Base-by-base conservation (phyloP, 2,888 invertebrate genomes). In the Brenthis hecate region DNA sequence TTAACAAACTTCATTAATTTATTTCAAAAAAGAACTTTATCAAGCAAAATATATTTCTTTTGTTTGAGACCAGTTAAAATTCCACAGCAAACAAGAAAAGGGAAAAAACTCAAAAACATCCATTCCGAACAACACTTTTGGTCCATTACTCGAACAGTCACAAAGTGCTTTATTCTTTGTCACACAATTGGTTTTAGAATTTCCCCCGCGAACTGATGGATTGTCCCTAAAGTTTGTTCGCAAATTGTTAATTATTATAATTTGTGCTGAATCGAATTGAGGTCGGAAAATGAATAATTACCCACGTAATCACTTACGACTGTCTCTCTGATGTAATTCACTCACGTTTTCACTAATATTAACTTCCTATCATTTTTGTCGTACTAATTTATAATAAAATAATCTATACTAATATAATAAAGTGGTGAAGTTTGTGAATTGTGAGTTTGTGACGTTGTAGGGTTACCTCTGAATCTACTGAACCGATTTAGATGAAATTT, bases 231-330 rank as follows among this genome's bases (percentile, higher is more conserved):
- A 88, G 83, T 87, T 87, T 82, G 83, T 81, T 82, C 79, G 80
- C 77, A 84, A 87, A 86, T 87, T 88, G 87, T 86, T 88, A 87
- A 89, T 88, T 87, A 88, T 88, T 85, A 80, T 86, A 88, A 89
- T 88, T 81, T 78, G 70, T 62, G 57, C 36, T 50, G 68, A 50
- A 75, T 73, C 78, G 76, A 79, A 81, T 82, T 79, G 76, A 72
- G 61, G 68, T 58, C 61, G 63, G 43, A 57, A 71, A 66, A 48
- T 63, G 60, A 66, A 58, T 60, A 53, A 71, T 63, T 66, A 19
- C 53, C 32, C 53, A 43, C 36, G 36, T 43, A 43, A 43, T 19
- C 62, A 57, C 47, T 56, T 62, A 54, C n/a, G 36, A 36, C 36
- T 43, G 36, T 43, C 36, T 43, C 36, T 43, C 36, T 43, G 11